A percentile compares a stretch with the other conserved stretches of the same genome.
These are phyloP conservation scores for Falco cherrug DNA, from an alignment of 2,797 vertebrate species.

Conservation along the genomic window DNA sequence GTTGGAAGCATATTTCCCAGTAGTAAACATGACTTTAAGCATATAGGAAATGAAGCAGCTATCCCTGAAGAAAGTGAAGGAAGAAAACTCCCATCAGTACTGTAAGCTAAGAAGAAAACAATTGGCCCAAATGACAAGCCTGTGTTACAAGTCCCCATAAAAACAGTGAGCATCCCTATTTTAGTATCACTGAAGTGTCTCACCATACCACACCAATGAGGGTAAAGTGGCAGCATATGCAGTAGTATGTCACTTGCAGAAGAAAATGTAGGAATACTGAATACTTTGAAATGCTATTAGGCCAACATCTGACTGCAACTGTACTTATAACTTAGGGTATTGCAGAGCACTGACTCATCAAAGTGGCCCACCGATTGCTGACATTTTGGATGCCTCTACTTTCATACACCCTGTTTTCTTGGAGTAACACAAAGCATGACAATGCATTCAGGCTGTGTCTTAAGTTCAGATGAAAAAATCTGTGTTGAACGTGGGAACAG, in stretches of 20 bases:
- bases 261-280: background rate
- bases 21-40: background rate
- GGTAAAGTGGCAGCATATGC: background rate
- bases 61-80: background rate
- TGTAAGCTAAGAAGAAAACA: background rate
- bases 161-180: background rate
- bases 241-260: background rate
- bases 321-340: background rate
- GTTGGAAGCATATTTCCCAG: background rate
- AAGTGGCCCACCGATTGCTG: background rate
- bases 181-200: background rate
- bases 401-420: background rate
- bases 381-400: background rate
- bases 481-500: background rate
- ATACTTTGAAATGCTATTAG: background rate
- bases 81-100: background rate
- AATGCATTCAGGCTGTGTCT: background rate
- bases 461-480: background rate
- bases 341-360: background rate
- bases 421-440: rapidly evolving
- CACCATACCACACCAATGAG: background rate
- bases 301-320: background rate
- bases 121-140: background rate
- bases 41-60: slow-evolving; percentile 25
- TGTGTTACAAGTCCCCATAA: background rate